Evolutionary conservation across 2,797 vertebrate species (phyloP).

Genomic region (Arrhamphus sclerolepis): DNA sequence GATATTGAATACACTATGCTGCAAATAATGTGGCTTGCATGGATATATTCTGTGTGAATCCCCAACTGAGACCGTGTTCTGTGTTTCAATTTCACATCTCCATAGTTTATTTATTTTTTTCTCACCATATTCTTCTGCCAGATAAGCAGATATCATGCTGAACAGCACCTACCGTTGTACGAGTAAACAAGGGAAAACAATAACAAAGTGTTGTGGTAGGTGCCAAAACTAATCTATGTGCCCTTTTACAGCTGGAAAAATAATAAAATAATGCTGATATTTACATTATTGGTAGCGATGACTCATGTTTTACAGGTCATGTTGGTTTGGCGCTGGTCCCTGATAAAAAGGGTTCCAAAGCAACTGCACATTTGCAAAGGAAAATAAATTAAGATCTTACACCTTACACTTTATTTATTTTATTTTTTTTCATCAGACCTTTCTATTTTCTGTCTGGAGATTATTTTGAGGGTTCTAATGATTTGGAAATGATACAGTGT

Average conservation of each 20-base stretch:
- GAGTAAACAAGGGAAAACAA: slow-evolving; percentile 26
- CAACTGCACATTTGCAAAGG: background rate
- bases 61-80: slow-evolving; percentile 26
- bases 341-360: slow-evolving; percentile 15
- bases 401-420: too few species aligned
- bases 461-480: background rate
- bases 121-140: slow-evolving; percentile 16
- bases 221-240: slow-evolving; percentile 1
- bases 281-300: background rate
- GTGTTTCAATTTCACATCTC: slow-evolving; percentile 42
- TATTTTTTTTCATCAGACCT: background rate
- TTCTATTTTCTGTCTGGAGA: background rate
- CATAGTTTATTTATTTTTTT: slow-evolving; percentile 34
- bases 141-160: slow-evolving; percentile 27
- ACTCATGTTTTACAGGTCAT: slow-evolving; percentile 14
- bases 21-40: slow-evolving; percentile 42
- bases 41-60: slow-evolving; percentile 27
- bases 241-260: slow-evolving; percentile 4
- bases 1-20: slow-evolving; percentile 42
- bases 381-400: background rate
- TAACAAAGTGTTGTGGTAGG: slow-evolving; percentile 8
- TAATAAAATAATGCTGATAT: background rate
- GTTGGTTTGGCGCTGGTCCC: slow-evolving; percentile 11
- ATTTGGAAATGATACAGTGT: slow-evolving; percentile 2
- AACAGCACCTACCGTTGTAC: slow-evolving; percentile 27